Evolutionary conservation across 1,140 invertebrate genomes (phyloP).

Genomic region (Diuraphis noxia): DNA sequence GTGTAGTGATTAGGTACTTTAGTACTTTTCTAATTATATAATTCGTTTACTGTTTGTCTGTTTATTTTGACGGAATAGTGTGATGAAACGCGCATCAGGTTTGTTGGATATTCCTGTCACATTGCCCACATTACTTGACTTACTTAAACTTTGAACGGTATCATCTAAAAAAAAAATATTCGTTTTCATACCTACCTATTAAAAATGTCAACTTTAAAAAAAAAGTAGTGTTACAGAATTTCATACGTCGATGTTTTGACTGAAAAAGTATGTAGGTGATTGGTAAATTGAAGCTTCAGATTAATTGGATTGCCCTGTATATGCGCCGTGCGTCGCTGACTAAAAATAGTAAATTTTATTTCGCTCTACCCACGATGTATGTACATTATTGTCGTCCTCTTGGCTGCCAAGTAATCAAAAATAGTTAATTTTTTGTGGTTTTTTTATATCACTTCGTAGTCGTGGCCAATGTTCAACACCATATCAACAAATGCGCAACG

Average conservation of each 20-base stretch:
- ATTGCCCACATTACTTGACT: background rate
- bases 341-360: constrained; percentile 4
- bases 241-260: background rate
- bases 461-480: constrained; percentile 15
- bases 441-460: background rate
- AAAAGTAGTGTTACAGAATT: background rate
- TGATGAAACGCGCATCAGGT: background rate
- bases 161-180: background rate
- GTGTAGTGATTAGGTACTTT: too few relatives aligned
- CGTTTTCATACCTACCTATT: too few relatives aligned
- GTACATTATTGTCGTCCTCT: background rate
- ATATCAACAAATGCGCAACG: background rate
- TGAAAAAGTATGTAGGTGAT: background rate
- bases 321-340: background rate
- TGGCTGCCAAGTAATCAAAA: constrained; percentile 1
- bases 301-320: background rate
- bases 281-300: background rate
- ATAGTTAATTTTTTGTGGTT: background rate
- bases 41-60: too few relatives aligned
- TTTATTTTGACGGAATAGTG: background rate
- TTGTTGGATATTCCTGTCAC: background rate
- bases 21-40: too few relatives aligned
- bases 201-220: background rate
- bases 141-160: background rate
- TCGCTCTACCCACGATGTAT: background rate